Evolutionary conservation across 2,113 vertebrate species (phyloP), one percentile per base, ranked within the genome.

Genomic region (Silurus meridionalis): DNA sequence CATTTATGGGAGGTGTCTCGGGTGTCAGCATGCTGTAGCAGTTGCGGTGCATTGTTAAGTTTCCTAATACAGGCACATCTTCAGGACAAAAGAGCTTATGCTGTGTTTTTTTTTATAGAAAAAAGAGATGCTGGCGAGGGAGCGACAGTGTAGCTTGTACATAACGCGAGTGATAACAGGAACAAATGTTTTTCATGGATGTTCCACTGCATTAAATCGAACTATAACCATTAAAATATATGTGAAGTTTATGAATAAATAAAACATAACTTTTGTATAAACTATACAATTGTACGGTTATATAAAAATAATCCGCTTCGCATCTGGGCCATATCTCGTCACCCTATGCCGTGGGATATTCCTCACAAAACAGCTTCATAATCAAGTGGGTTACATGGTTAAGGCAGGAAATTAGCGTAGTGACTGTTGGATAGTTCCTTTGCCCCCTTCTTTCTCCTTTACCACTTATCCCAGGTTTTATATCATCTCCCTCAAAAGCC

Each of bases 401-500:
- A 50, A 4, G 71, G 69, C 8, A 52, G 19, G 19, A 53, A 21
- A 75, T 10, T 4, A 17, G 13, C 23, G 9, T 23, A 75, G 4
- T 50, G 48, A 8, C 19, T 48, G 23, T 10, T 75, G 48, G 21
- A 11, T 37, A 37, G 63, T 13, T 63, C 37, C 66, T 17, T 64
- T 50, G 25, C 6, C 4, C 23, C 19, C 55, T 11, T 66, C 17
- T 69, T 17, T 69, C 23, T 46, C 17, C 53, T 53, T 61, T 60
- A 37, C 55, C 71, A n/a, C 61, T 78, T 89, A 21, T 37, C 74
- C 92, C 87, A 89, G 92, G 93, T 94, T 94, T 91, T 91, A 91
- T 82, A 90, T 89, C 84, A 91, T 92, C 87, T 93, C 91, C 90
- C 85, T 94, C 92, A 93, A 89, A 91, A 81, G 50, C 89, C 77